Base-by-base conservation (phyloP, 2,888 invertebrate species). In the Drosophila setosimentum region DNA sequence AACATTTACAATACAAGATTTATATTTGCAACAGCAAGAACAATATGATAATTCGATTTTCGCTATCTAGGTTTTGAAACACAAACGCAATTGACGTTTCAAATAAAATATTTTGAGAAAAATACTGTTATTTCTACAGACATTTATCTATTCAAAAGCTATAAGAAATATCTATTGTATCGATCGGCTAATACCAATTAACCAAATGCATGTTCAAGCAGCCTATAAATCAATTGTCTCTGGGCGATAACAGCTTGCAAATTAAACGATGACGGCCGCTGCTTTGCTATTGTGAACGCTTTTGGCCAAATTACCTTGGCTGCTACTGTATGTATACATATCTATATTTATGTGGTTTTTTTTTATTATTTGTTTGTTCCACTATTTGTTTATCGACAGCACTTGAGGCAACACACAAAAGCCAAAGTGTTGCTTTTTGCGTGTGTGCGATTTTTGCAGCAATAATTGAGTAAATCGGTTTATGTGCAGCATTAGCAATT, bases 381-480 rank as follows among this genome's bases (percentile, higher is more conserved):
- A 45, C 45, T 45, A 45, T 13, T 45, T 49, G 45, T 51, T 51
- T 71, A 58, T 45, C 29, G 64, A 61, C 69, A 74, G 30, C 62
- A 83, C 80, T 82, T 74, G 65, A 83, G 48, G 40, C 64, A 57
- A 48, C 55, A 53, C 11, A 30, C 40, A 63, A 69, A 80, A 62
- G 67, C 27, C 50, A 49, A 57, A 49, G 55, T 45, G 54, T 71
- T 32, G 55, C 48, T 55, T n/a, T 64, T 63, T 71, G 70, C 76
- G 78, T 73, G 69, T 67, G 70, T 81, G 78, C 76, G 70, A 76
- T 68, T 76, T 80, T 87, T 70, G 57, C 57, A 76, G 64, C 71
- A 84, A 76, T 89, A 89, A 87, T 87, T 87, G 89, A 87, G 87
- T 87, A 87, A 87, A 87, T 87, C 87, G 87, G 87, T 87, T 87